A percentile compares a stretch with the other conserved stretches of the same genome.
Conservation (phyloP, 2,888 invertebrate genomes). For the Tanytarsus gracilentus region DNA sequence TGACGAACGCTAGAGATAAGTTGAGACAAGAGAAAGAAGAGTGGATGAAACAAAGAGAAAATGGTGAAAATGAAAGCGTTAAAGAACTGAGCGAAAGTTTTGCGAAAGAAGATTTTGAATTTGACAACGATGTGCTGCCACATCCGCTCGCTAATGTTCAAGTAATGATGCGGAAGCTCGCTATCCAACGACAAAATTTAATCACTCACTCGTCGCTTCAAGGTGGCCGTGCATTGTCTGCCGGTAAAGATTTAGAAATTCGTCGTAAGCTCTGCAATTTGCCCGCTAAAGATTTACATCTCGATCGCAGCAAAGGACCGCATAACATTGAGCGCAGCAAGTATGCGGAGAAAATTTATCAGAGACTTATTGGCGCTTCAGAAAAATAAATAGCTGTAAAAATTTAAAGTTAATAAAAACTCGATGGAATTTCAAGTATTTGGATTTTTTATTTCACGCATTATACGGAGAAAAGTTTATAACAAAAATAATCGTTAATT, state of each 20-base stretch:
- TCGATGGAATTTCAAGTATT: too few species aligned
- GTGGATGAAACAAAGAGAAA: slow-evolving; percentile 30
- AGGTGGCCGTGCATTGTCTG: slow-evolving; percentile 67
- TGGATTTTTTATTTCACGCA: too few species aligned
- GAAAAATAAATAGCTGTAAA: neutral
- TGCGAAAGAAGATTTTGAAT: slow-evolving; percentile 19
- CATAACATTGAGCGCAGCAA: neutral
- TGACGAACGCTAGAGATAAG: slow-evolving; percentile 39
- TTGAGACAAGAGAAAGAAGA: slow-evolving; percentile 34
- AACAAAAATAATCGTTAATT: too few species aligned
- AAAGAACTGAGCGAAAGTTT: slow-evolving; percentile 23
- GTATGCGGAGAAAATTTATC: slow-evolving; percentile 7
- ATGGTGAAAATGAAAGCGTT: slow-evolving; percentile 34
- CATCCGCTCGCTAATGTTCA: slow-evolving; percentile 46
- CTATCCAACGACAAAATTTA: slow-evolving; percentile 52
- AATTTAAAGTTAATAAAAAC: too few species aligned
- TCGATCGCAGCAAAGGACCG: slow-evolving; percentile 34
- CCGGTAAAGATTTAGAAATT: slow-evolving; percentile 67
- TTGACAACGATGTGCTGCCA: slow-evolving; percentile 39
- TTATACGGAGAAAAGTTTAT: too few species aligned
- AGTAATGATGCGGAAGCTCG: slow-evolving; percentile 52
- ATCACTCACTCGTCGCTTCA: slow-evolving; percentile 66
- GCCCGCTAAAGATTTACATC: slow-evolving; percentile 53
- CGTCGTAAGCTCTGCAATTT: slow-evolving; percentile 60
- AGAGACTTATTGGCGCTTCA: slow-evolving; percentile 2